These are phyloP conservation scores for Standfussiana lucernea DNA, from an alignment of 2,888 invertebrate species.

Conservation along the genomic window DNA sequence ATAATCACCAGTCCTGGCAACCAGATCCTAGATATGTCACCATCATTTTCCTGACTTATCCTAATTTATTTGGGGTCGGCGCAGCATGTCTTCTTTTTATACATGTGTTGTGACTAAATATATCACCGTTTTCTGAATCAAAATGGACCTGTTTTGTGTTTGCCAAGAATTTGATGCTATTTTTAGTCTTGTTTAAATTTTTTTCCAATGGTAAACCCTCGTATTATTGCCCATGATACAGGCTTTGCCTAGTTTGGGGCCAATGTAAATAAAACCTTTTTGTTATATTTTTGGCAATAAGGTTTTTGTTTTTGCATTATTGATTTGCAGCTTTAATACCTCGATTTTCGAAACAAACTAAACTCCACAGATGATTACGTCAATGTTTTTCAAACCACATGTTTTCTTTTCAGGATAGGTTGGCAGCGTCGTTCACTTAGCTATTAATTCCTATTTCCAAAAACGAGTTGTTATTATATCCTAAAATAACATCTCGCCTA, in stretches of 20 bases:
- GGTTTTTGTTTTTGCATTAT: no score
- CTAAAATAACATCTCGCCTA: conserved; percentile 3
- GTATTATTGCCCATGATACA: no score
- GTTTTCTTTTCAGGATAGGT: not conserved
- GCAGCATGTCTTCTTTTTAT: no score
- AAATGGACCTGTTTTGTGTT: not conserved
- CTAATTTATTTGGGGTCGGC: no score
- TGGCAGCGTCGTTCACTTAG: not conserved
- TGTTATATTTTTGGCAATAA: no score
- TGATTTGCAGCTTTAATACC: not conserved
- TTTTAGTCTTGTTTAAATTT: no score
- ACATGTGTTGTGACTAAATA: not conserved
- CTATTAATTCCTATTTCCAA: not conserved
- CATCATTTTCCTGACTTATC: no score
- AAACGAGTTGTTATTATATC: not conserved
- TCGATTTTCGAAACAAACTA: not conserved
- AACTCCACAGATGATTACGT: not conserved
- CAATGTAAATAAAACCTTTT: no score
- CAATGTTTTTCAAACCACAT: not conserved
- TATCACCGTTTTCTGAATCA: not conserved
- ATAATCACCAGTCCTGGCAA: not conserved
- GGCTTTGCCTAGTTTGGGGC: no score
- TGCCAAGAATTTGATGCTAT: not conserved
- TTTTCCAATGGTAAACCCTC: no score
- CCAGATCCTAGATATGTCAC: not conserved